These are phyloP conservation scores for Calosoma granatense DNA, from an alignment of 1,140 invertebrate species.

Conservation along the genomic window DNA sequence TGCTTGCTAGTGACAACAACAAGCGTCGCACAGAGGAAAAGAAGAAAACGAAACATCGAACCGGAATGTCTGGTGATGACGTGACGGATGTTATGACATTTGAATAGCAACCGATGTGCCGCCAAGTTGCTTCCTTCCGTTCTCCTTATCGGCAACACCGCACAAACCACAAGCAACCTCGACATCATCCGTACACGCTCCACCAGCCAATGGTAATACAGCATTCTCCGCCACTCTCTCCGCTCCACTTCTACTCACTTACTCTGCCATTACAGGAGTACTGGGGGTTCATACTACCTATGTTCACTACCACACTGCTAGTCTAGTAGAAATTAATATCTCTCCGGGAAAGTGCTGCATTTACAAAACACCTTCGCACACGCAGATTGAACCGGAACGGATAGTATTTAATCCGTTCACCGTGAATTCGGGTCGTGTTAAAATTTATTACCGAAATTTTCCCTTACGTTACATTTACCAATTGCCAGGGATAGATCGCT, in stretches of 20 bases:
- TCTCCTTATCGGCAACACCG: no score
- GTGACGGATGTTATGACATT: slow-evolving; percentile 18
- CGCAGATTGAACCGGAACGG: neutral
- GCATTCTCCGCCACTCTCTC: no score
- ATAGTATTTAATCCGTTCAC: neutral
- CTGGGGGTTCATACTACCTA: no score
- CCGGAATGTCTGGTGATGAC: slow-evolving; percentile 14
- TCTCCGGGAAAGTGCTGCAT: neutral
- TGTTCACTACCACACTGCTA: no score
- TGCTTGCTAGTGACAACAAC: no score
- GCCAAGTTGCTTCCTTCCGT: slow-evolving; percentile 6
- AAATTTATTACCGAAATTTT: neutral
- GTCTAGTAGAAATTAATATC: no score
- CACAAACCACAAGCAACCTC: neutral
- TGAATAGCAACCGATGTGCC: neutral
- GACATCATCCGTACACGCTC: slow-evolving; percentile 7
- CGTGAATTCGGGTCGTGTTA: neutral
- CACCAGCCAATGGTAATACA: neutral
- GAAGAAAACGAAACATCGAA: no score
- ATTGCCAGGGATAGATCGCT: neutral
- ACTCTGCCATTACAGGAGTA: no score
- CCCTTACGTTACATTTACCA: neutral
- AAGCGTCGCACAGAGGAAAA: no score
- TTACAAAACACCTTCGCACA: neutral
- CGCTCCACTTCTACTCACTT: no score